Conservation (phyloP, 2,888 invertebrate genomes). For the Caenorhabditis angaria region DNA sequence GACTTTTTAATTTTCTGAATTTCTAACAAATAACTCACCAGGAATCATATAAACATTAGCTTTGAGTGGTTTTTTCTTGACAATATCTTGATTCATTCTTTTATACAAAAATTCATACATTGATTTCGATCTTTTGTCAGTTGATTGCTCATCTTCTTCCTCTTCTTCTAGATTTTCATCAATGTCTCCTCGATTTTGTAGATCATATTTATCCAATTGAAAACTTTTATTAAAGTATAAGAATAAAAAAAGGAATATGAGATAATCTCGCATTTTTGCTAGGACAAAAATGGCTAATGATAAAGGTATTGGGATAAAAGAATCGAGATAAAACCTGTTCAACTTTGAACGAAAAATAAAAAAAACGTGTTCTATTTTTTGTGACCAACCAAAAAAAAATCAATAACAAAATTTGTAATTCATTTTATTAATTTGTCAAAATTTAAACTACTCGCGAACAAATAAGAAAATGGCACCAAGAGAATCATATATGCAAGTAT, state of each 20-base stretch:
- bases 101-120: constrained; percentile 55
- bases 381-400: too few species aligned
- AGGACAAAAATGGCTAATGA: neutral
- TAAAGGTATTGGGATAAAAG: neutral
- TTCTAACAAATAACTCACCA: too few species aligned
- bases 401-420: neutral
- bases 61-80: constrained; percentile 36
- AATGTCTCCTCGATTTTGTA: constrained; percentile 27
- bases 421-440: neutral
- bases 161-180: constrained; percentile 17
- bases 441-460: neutral
- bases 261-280: neutral
- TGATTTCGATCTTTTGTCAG: constrained; percentile 17
- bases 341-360: neutral
- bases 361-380: neutral
- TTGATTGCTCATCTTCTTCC: constrained; percentile 21
- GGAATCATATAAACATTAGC: constrained; percentile 52
- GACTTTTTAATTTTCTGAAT: too few species aligned
- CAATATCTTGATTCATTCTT: constrained; percentile 56
- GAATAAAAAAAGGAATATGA: neutral
- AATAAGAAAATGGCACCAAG: neutral
- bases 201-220: constrained; percentile 6
- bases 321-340: neutral
- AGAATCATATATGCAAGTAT: neutral
- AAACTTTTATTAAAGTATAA: neutral